Evolutionary conservation across 1,140 invertebrate genomes (phyloP), one percentile per base, ranked within the genome.

Genomic region (Zophobas atratus): DNA sequence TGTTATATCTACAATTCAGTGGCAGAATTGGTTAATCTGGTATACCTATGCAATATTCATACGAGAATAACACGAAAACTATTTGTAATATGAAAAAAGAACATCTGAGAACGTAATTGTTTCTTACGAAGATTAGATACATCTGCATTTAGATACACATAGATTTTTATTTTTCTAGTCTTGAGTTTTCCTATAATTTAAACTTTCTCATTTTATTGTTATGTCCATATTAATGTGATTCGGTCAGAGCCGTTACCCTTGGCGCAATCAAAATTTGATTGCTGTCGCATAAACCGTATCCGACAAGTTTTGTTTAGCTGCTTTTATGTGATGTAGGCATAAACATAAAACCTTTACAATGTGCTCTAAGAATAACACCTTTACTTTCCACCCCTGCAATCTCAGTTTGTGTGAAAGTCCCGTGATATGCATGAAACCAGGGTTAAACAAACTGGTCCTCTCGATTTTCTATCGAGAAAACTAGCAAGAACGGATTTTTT

Each of bases 311-410:
- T 79, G 77, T 79, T 79, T 75, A 79, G 78, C 67, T 41, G 49
- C 56, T 79, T 79, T 79, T 79, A 79, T 77, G 75, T 73, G 72
- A 74, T 74, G 78, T 77, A 39, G 51, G 74, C 70, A 77, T 79
- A 79, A 77, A 77, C 75, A 79, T 79, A 79, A 79, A 79, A 79
- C 70, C 53, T 77, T 77, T 72, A 78, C 72, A 78, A 75, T 70
- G 78, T 77, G 55, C 67, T 71, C 56, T 77, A 77, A 79, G 77
- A 70, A 56, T 63, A 49, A 79, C 78, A 79, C 78, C 78, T 76
- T 79, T 55, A 75, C 56, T 75, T 76, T 56, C 53, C 53, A 48
- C 41, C 71, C 71, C 39, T 33, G 4, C 51, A 38, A 73, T 38
- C 49, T 41, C 35, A 73, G 51, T 56, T 73, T 73, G 32, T 41